A percentile compares a stretch with the other conserved stretches of the same genome.
These are phyloP conservation scores for Progne subis DNA, from an alignment of 2,113 vertebrate genomes.

Conservation along the genomic window DNA sequence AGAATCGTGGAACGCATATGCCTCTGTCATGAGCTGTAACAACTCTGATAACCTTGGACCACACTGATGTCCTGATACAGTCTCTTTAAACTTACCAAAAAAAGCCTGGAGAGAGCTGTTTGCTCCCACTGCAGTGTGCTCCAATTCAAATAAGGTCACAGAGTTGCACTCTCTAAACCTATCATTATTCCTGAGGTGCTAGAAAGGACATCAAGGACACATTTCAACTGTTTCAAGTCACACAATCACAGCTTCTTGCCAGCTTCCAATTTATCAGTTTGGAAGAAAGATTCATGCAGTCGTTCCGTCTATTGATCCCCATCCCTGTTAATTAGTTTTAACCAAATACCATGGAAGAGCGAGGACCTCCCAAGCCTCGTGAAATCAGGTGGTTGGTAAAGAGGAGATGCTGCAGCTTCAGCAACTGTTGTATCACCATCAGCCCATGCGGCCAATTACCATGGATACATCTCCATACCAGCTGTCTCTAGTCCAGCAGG, in stretches of 20 bases:
- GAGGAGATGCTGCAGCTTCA: not conserved
- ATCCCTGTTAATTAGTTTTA: not conserved
- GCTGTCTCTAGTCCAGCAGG: not conserved
- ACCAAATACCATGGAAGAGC: rapidly evolving
- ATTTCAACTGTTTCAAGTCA: not conserved
- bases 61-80: not conserved
- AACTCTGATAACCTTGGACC: not conserved
- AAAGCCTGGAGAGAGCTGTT: not conserved
- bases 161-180: not conserved
- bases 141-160: not conserved
- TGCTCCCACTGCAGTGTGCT: not conserved
- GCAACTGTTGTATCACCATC: not conserved
- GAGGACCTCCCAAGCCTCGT: not conserved
- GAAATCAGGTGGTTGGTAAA: not conserved
- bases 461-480: not conserved
- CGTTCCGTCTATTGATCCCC: not conserved
- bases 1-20: not conserved
- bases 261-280: not conserved
- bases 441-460: not conserved
- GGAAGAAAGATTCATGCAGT: not conserved
- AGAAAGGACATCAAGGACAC: not conserved
- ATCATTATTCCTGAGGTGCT: not conserved
- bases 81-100: not conserved
- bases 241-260: not conserved
- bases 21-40: not conserved